Evolutionary conservation across 64 coral and sea anemone genomes (phyloP).

Genomic region (Montipora cactus): DNA sequence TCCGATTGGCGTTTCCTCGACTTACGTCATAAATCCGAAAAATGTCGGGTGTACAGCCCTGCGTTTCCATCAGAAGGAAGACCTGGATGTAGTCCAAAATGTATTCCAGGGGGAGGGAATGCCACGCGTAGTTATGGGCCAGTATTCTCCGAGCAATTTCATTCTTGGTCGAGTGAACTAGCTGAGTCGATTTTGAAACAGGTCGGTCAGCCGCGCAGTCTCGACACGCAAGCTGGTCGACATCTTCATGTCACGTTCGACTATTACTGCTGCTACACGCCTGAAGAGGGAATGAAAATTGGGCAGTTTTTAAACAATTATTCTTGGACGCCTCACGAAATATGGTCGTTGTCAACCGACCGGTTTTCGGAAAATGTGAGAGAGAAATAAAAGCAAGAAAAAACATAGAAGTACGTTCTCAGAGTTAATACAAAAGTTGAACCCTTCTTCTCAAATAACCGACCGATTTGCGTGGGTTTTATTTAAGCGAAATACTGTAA

Average conservation of each 20-base stretch:
- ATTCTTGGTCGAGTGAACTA: neutral
- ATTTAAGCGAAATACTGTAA: too few relatives aligned
- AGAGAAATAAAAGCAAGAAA: too few relatives aligned
- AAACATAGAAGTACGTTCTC: too few relatives aligned
- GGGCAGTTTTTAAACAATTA: conserved; percentile 50
- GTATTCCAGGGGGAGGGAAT: neutral
- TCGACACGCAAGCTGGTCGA: conserved; percentile 47
- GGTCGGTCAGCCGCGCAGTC: conserved; percentile 40
- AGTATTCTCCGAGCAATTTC: too few relatives aligned
- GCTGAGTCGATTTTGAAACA: conserved; percentile 71
- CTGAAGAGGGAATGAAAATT: conserved; percentile 52
- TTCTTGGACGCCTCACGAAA: neutral
- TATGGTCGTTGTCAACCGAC: too few relatives aligned
- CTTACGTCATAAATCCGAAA: neutral
- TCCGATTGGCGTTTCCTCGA: neutral
- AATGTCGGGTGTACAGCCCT: conserved; percentile 50
- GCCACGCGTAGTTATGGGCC: neutral
- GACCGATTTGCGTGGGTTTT: too few relatives aligned
- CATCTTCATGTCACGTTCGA: conserved; percentile 68
- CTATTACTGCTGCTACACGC: conserved; percentile 78
- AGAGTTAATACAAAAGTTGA: too few relatives aligned
- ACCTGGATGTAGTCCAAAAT: conserved; percentile 53
- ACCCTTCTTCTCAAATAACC: too few relatives aligned
- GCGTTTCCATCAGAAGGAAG: conserved; percentile 64
- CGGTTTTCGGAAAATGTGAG: neutral